Conservation (phyloP, 2,113 vertebrate species). For the Heterocephalus glaber region DNA sequence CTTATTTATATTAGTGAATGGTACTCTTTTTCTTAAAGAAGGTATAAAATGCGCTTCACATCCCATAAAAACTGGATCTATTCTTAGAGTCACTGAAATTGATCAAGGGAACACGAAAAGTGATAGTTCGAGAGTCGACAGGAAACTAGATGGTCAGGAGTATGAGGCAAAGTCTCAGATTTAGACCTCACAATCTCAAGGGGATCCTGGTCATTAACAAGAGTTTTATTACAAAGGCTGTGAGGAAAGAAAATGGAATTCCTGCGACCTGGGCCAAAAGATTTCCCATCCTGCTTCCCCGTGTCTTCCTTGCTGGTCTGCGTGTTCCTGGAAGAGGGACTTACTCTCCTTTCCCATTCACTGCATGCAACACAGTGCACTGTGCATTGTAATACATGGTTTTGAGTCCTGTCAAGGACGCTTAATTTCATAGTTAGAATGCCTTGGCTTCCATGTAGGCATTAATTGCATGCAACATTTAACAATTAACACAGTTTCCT, state of each 20-base stretch:
- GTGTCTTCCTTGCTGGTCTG: background rate
- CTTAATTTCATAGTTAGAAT: background rate
- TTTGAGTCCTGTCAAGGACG: background rate
- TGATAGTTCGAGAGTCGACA: background rate
- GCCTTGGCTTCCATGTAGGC: background rate
- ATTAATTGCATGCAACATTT: background rate
- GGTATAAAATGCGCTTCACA: fast-evolving
- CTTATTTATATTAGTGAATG: slow-evolving; percentile 3
- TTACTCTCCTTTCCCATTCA: background rate
- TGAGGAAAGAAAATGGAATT: background rate
- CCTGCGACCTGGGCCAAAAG: background rate
- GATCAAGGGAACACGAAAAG: background rate
- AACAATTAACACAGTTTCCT: background rate
- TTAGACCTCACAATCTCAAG: background rate
- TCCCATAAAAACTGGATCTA: background rate
- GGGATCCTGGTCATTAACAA: background rate
- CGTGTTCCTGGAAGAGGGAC: background rate
- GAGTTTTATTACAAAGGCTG: background rate
- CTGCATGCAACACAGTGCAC: background rate
- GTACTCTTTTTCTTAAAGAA: background rate
- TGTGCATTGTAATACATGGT: background rate
- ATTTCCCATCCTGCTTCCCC: background rate
- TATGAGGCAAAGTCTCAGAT: background rate
- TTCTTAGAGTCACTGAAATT: background rate
- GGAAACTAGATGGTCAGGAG: background rate